Evolutionary conservation across 2,113 vertebrate genomes (phyloP).

Genomic region (Charadrius vociferus): DNA sequence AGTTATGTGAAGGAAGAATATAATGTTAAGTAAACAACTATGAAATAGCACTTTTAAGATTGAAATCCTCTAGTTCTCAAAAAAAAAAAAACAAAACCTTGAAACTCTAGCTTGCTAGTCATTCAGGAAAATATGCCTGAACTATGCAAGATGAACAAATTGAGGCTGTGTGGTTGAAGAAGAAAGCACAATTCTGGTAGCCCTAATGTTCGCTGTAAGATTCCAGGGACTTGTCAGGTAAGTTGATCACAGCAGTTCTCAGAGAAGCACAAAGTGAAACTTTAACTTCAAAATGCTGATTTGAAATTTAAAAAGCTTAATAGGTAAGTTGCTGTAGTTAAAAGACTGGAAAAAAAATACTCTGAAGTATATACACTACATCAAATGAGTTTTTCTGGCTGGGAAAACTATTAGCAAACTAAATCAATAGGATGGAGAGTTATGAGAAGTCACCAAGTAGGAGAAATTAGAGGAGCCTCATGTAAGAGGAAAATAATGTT

Average conservation of each 20-base stretch:
- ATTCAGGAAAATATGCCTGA: not conserved
- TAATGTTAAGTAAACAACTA: not conserved
- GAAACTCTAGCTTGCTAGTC: not conserved
- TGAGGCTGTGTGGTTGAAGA: not conserved
- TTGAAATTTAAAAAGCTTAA: not conserved
- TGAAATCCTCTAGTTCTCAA: not conserved
- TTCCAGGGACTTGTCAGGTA: not conserved
- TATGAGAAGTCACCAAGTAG: not conserved
- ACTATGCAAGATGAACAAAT: not conserved
- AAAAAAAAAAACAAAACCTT: rapidly evolving
- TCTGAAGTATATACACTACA: not conserved
- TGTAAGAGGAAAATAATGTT: not conserved
- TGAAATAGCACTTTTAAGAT: not conserved
- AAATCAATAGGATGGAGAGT: not conserved
- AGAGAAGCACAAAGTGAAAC: not conserved
- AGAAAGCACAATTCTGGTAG: not conserved
- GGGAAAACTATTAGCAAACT: not conserved
- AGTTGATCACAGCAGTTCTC: not conserved
- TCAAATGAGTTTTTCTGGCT: not conserved
- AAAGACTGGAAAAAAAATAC: not conserved
- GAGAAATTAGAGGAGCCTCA: not conserved
- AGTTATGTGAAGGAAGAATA: not conserved
- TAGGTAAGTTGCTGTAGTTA: not conserved
- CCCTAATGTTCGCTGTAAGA: not conserved
- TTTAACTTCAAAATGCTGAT: not conserved